A percentile compares a stretch with the other conserved stretches of the same genome.
phyloP scores from a whole-genome alignment of 2,888 invertebrate species.

The Chalcosyrphus nemorum region DNA sequence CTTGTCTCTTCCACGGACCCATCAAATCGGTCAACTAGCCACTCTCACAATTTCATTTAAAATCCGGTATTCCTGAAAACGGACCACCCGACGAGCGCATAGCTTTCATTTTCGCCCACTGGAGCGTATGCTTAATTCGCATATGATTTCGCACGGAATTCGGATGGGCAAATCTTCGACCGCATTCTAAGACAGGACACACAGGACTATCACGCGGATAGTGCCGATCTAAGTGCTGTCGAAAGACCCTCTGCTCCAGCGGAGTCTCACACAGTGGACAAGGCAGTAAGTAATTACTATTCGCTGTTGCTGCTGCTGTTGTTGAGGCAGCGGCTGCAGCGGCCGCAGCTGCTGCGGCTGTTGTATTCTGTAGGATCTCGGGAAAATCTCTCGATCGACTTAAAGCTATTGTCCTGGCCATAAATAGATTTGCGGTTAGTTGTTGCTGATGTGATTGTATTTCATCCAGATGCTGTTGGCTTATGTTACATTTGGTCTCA shows the following conservation, averaged over 20 bases:
- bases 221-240: constrained; percentile 90
- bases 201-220: constrained; percentile 92
- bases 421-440: constrained; percentile 82
- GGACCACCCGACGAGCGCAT: constrained; percentile 82
- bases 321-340: constrained; percentile 78
- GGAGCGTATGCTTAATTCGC: constrained; percentile 90
- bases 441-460: constrained; percentile 80
- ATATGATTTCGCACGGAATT: constrained; percentile 94
- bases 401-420: constrained; percentile 80
- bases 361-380: constrained; percentile 80
- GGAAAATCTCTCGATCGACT: constrained; percentile 80
- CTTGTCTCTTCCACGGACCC: constrained; percentile 14
- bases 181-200: constrained; percentile 90
- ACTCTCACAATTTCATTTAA: constrained; percentile 80
- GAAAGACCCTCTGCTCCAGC: constrained; percentile 86
- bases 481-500: constrained; percentile 71
- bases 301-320: constrained; percentile 74
- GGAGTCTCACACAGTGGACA: constrained; percentile 89
- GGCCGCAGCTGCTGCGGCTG: constrained; percentile 80
- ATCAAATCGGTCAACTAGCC: constrained; percentile 74
- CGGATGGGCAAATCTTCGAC: constrained; percentile 90
- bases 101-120: constrained; percentile 93
- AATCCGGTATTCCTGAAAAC: constrained; percentile 81
- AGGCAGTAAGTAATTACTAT: constrained; percentile 82
- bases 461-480: constrained; percentile 79